Conservation (phyloP, 2,888 invertebrate species). For the Ernsta delagoae region DNA sequence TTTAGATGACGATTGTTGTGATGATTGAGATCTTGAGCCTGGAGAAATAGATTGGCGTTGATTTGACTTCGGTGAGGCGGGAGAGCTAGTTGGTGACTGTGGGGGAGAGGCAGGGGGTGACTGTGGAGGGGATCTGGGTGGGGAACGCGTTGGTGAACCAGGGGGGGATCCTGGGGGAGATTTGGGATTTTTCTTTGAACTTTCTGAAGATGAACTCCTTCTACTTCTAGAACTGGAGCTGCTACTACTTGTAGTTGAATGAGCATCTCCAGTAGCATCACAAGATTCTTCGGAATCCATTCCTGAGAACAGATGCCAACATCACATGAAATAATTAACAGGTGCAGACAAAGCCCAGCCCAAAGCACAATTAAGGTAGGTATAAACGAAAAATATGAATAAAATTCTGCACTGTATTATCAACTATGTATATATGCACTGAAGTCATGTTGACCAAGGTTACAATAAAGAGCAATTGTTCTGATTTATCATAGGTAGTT, state of each 20-base stretch:
- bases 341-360: constrained; percentile 46
- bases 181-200: constrained; percentile 69
- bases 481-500: background rate
- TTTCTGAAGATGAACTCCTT: constrained; percentile 72
- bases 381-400: constrained; percentile 18
- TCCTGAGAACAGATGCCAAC: constrained; percentile 65
- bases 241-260: constrained; percentile 79
- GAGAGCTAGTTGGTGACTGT: constrained; percentile 63
- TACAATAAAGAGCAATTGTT: background rate
- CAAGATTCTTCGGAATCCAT: constrained; percentile 87
- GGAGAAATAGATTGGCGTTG: constrained; percentile 47
- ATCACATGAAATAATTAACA: constrained; percentile 46
- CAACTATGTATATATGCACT: background rate
- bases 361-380: constrained; percentile 43
- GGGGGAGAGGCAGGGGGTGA: constrained; percentile 23
- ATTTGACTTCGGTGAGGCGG: constrained; percentile 43
- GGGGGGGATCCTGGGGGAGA: constrained; percentile 59
- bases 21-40: constrained; percentile 31
- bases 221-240: constrained; percentile 77
- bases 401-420: constrained; percentile 2
- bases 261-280: constrained; percentile 74
- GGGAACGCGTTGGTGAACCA: constrained; percentile 47
- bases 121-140: constrained; percentile 45
- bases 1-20: constrained; percentile 46
- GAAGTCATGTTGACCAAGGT: background rate